Percentiles rank a stretch among this genome's conserved stretches.
These are phyloP conservation scores for Hippopotamus amphibius DNA, from an alignment of 2,113 vertebrate species.

Conservation along the genomic window DNA sequence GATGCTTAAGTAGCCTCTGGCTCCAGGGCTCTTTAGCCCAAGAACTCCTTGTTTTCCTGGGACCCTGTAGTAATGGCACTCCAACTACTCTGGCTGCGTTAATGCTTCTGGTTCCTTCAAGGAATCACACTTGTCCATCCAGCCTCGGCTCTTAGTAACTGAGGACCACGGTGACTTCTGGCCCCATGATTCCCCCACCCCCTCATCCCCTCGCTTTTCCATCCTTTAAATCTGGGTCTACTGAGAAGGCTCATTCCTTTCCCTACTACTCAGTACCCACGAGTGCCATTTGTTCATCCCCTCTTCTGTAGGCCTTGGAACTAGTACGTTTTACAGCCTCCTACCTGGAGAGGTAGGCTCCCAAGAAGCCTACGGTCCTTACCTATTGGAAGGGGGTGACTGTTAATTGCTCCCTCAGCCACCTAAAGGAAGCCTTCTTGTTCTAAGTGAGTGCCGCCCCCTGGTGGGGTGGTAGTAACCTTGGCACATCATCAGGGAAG, in stretches of 20 bases:
- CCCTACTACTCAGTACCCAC: neutral
- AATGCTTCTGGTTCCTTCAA: constrained; percentile 42
- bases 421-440: constrained; percentile 61
- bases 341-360: neutral
- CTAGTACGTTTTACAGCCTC: neutral
- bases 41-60: constrained; percentile 1
- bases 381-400: neutral
- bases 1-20: constrained; percentile 29
- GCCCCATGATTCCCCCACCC: neutral
- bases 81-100: neutral
- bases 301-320: constrained; percentile 4
- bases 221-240: constrained; percentile 43
- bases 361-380: neutral
- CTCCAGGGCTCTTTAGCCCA: constrained; percentile 19
- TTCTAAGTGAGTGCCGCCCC: constrained; percentile 73
- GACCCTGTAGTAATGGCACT: neutral
- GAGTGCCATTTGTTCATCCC: neutral
- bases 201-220: neutral
- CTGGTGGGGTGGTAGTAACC: constrained; percentile 72
- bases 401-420: constrained; percentile 45
- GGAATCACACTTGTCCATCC: constrained; percentile 5
- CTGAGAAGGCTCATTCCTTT: constrained; percentile 20
- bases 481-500: constrained; percentile 42
- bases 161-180: constrained; percentile 4
- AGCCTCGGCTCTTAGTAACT: constrained; percentile 39